Base-by-base conservation (phyloP, 1,140 invertebrate genomes). In the Dendroctonus ponderosae region DNA sequence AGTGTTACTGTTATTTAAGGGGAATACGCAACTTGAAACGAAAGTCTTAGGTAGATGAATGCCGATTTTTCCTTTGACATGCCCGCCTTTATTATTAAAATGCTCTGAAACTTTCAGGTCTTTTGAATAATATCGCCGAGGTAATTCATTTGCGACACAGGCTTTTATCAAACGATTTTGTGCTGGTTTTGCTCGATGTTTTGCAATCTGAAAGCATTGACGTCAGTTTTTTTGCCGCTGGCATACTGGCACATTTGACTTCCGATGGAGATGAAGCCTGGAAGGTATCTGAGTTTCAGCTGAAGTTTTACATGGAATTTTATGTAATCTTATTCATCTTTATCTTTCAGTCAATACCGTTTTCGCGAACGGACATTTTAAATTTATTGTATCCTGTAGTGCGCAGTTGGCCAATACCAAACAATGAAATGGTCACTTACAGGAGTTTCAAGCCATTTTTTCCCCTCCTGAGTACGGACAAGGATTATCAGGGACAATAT, bases 91-190 rank as follows among this genome's bases (percentile, higher is more conserved):
- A 46, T 4, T 46, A 46, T 4, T 46, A 14, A 46, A 11, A 9
- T 12, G n/a, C 0, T 41, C 15, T 5, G 1, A 52, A 52, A 54
- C 39, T 41, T 39, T 53, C 51, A 71, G 71, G 71, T 12, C 78
- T 92, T 3, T 76, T 93, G 68, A 93, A 93, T 76, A 93, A 93
- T 74, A 91, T 93, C 66, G 90, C 91, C 8, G 91, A 93, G 81
- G 91, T 93, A 56, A 62, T 75, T 67, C 70, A 49, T 26, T 43
- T 71, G 39, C 59, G 89, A 52, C 75, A 81, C 44, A 77, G 80
- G 44, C 78, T 92, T 39, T 86, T 91, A 83, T 81, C 85, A 66
- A 81, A 86, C 53, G 77, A 82, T 11, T 88, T 91, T 73, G 82
- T 91, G 52, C 76, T 79, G 54, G 82, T 87, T 74, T 79, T 89